Evolutionary conservation across 1,140 invertebrate genomes (phyloP), one percentile per base, ranked within the genome.

Genomic region (Ruditapes philippinarum): DNA sequence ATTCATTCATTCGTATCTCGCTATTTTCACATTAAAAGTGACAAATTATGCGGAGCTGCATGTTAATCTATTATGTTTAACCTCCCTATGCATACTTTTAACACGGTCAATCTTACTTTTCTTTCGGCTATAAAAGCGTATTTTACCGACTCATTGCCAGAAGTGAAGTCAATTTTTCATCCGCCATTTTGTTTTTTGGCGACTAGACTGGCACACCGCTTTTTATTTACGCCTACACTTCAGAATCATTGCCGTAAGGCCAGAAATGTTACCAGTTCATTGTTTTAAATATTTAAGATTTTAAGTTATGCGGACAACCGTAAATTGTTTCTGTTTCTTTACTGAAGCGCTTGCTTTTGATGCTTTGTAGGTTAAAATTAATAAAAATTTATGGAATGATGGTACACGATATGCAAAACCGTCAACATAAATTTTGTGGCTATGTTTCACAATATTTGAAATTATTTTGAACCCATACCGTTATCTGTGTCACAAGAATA

Each of bases 171-270:
- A 31, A 70, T 70, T 70, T 70, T 70, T 70, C 65, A 38, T 70
- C 17, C 65, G 65, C 65, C 65, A 70, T 70, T 57, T 57, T 45
- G 45, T 49, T 70, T 70, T 70, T 70, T 70, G 33, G 65, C 33
- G 19, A 36, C 9, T 4, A 5, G 65, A 70, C 65, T 70, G 65
- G 65, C 28, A 31, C n/a, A 70, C 65, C 11, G 14, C 36, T 28
- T n/a, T n/a, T n/a, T 17, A 70, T 70, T 28, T 19, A 70, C 65
- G 28, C 65, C 65, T 70, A 70, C 65, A 70, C 31, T 65, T 70
- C 17, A 70, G 33, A 70, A 36, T 70, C 9, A 31, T 9, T 70
- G 65, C 65, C 65, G 65, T 1, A 70, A 38, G 65, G 65, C 17
- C 2, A 25, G 22, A 38, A 70, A 65, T 31, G 60, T 31, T 31